These are phyloP conservation scores for Eristalis pertinax DNA, from an alignment of 2,888 invertebrate genomes.

Conservation along the genomic window DNA sequence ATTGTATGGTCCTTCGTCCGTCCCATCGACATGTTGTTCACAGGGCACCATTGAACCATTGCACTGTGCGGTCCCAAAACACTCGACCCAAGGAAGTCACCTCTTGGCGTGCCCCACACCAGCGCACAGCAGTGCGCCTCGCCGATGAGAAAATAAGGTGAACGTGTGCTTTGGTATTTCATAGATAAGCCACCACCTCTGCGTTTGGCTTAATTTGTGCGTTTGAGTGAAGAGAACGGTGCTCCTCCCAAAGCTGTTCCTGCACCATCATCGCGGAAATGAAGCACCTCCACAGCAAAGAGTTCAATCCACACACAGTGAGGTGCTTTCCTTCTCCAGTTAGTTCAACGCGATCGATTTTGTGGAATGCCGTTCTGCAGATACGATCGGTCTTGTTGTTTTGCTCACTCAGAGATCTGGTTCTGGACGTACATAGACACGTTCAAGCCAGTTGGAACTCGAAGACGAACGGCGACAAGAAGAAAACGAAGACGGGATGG, in stretches of 20 bases:
- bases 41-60: background rate
- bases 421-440: constrained; percentile 12
- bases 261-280: background rate
- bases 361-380: constrained; percentile 48
- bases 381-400: constrained; percentile 37
- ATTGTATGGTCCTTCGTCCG: background rate
- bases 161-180: constrained; percentile 19
- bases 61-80: constrained; percentile 15
- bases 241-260: background rate
- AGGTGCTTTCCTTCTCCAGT: background rate
- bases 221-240: constrained; percentile 26
- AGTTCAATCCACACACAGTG: background rate
- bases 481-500: background rate
- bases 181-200: background rate
- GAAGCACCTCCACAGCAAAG: background rate
- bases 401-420: constrained; percentile 39
- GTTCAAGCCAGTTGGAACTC: background rate
- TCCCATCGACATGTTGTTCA: background rate
- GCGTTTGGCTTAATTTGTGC: constrained; percentile 22
- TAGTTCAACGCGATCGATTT: constrained; percentile 35
- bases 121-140: background rate
- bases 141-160: constrained; percentile 5
- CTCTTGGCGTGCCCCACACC: background rate
- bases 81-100: constrained; percentile 26
- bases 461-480: background rate